These are phyloP conservation scores for Nannobrachium achirus DNA, from an alignment of 2,113 vertebrate genomes.

Conservation along the genomic window DNA sequence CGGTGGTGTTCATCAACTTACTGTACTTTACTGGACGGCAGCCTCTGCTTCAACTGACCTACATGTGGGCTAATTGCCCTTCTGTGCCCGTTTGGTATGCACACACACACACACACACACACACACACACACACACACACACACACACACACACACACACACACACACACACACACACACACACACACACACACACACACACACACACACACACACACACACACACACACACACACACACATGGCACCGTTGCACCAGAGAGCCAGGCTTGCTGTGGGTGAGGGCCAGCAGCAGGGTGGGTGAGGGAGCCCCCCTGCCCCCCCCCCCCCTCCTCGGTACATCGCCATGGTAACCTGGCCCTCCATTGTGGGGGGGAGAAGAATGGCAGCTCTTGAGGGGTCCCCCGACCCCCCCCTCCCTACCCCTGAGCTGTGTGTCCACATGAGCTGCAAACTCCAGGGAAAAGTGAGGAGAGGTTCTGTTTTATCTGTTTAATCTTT, in stretches of 20 bases:
- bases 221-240: too few relatives aligned
- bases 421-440: too few relatives aligned
- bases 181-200: conserved; percentile 24
- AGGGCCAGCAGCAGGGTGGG: too few relatives aligned
- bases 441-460: conserved; percentile 5
- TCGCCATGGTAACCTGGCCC: conserved; percentile 74
- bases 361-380: conserved; percentile 65
- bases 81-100: conserved; percentile 49
- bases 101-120: not conserved
- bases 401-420: too few relatives aligned
- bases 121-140: not conserved
- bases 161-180: conserved; percentile 2
- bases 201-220: too few relatives aligned
- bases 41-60: conserved; percentile 41
- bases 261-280: conserved; percentile 57
- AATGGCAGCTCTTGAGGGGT: conserved; percentile 68
- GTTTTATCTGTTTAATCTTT: too few relatives aligned
- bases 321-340: too few relatives aligned
- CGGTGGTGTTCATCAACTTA: too few relatives aligned
- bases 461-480: not conserved
- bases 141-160: conserved; percentile 4
- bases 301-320: too few relatives aligned
- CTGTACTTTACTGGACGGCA: not conserved
- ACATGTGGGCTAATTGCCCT: conserved; percentile 63
- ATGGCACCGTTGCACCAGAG: conserved; percentile 46